These are phyloP conservation scores for Micropterix aruncella DNA, from an alignment of 2,888 invertebrate species.

Conservation along the genomic window DNA sequence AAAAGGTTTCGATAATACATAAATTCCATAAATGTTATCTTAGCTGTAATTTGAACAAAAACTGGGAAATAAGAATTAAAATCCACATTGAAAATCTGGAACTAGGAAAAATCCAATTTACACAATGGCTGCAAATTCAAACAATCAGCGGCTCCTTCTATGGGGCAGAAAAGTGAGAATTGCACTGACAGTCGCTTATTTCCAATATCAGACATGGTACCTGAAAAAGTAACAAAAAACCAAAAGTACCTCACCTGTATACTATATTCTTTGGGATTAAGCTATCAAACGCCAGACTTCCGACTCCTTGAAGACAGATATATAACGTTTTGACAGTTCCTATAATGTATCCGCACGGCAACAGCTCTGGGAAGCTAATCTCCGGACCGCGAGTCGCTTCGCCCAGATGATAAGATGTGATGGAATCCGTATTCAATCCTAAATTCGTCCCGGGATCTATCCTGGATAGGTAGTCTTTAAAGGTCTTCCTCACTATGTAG, in stretches of 20 bases:
- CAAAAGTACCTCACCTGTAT: constrained; percentile 47
- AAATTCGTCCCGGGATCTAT: constrained; percentile 88
- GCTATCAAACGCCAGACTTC: constrained; percentile 86
- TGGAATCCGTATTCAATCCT: constrained; percentile 72
- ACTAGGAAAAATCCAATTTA: too few relatives aligned
- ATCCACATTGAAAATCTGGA: too few relatives aligned
- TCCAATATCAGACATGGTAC: too few relatives aligned
- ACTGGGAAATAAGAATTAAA: too few relatives aligned
- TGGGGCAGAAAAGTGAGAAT: too few relatives aligned
- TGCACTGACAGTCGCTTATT: too few relatives aligned
- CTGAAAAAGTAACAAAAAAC: constrained; percentile 17
- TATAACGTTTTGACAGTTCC: constrained; percentile 77
- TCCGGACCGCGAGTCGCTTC: constrained; percentile 73
- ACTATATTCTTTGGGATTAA: constrained; percentile 93
- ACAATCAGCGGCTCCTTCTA: too few relatives aligned
- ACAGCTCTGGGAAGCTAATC: constrained; percentile 71
- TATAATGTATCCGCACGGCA: constrained; percentile 88
- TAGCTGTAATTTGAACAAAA: too few relatives aligned
- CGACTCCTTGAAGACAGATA: constrained; percentile 79
- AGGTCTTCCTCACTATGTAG: constrained; percentile 78
- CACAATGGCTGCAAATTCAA: too few relatives aligned
- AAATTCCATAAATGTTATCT: too few relatives aligned
- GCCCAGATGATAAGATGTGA: constrained; percentile 87
- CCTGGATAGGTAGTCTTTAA: constrained; percentile 86
- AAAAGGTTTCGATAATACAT: too few relatives aligned